These are phyloP conservation scores for Thunnus albacares DNA, from an alignment of 2,797 vertebrate genomes.

Conservation along the genomic window DNA sequence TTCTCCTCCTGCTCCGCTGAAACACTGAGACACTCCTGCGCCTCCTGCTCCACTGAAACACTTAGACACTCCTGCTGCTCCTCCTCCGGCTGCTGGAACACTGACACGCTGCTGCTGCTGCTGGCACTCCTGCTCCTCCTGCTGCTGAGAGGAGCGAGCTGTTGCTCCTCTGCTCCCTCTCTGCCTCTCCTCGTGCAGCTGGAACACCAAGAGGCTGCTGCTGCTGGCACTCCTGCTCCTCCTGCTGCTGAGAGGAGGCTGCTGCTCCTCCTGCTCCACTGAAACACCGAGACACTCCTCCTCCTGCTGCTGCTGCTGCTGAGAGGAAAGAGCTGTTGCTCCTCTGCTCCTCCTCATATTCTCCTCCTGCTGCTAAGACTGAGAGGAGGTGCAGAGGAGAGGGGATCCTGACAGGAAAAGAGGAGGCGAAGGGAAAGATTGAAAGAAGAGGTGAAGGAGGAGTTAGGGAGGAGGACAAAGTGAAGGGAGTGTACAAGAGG, in stretches of 20 bases:
- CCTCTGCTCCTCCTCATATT: not conserved
- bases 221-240: conserved; percentile 29
- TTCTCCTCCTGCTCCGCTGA: conserved; percentile 45
- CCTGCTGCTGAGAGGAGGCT: conserved; percentile 29
- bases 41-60: conserved; percentile 38
- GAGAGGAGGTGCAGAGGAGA: conserved; percentile 21
- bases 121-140: not conserved
- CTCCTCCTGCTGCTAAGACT: not conserved
- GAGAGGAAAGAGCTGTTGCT: not conserved
- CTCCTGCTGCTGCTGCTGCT: not conserved
- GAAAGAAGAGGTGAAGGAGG: too few species aligned
- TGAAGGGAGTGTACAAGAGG: not conserved
- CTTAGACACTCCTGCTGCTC: not conserved
- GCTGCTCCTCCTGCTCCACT: not conserved
- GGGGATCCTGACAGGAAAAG: not conserved
- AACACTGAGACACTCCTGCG: conserved; percentile 17
- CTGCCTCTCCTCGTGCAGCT: not conserved
- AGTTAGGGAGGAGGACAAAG: not conserved
- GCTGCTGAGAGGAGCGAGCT: not conserved
- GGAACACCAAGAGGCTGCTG: conserved; percentile 17
- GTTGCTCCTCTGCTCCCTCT: not conserved
- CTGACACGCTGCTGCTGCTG: not conserved
- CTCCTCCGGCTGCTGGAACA: not conserved
- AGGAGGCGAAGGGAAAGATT: not conserved
- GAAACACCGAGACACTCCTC: not conserved